Base-by-base conservation (phyloP, 2,113 vertebrate genomes). In the Thalassarche chlororhynchos region DNA sequence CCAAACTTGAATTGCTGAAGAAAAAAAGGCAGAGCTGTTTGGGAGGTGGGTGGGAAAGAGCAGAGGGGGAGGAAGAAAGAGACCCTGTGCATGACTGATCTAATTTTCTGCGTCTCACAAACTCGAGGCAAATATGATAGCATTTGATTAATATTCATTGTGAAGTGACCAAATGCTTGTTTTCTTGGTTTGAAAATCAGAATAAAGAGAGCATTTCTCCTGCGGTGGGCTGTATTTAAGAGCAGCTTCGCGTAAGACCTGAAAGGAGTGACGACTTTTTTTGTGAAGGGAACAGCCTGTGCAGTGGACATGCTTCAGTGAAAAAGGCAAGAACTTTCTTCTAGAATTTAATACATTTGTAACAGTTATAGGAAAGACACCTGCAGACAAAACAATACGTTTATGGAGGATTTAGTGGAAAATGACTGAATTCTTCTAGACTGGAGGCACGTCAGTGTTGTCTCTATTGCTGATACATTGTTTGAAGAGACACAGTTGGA, bases 1-100 rank as follows among this genome's bases (percentile, higher is more conserved):
- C 96, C 84, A 94, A 93, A 95, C 87, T 24, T 90, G 51, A 94
- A 70, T 29, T 80, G 40, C 42, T 93, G 29, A 66, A 70, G n/a
- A 51, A 62, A 72, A 90, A 87, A 70, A 82, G 17, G 17, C 86
- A 92, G 70, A 87, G n/a, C 19, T 92, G 29, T 78, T 84, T 86
- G 55, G 72, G 86, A 88, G 55, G 87, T 93, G 81, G 84, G 87
- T 83, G 78, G 87, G n/a, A 71, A 31, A 87, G 79, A 14, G 32
- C 32, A 32, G 47, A 5, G 7, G 16, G 20, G 65, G 44, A 29
- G 29, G 23, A 17, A 28, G 60, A 54, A 65, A 81, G 24, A 52
- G 23, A 77, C 52, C 79, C 78, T 90, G 52, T 92, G 61, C 86
- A 66, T 38, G 29, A 57, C 76, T 65, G 81, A 84, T 81, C 66